Base-by-base conservation (phyloP, 2,797 vertebrate species). In the Tokudaia muenninki region DNA sequence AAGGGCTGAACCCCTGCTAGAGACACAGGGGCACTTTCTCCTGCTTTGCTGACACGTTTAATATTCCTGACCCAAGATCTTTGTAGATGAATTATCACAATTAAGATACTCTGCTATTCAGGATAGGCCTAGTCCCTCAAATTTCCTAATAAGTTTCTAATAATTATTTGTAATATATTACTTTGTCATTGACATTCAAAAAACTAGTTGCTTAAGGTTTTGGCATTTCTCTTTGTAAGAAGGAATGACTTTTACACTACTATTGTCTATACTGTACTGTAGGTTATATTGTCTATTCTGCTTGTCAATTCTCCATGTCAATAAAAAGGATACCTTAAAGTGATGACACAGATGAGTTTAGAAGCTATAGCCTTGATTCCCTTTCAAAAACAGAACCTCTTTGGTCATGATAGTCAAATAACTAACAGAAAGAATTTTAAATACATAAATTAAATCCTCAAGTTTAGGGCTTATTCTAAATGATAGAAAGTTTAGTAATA, bases 51-150 rank as follows among this genome's bases (percentile, higher is more conserved):
- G 86, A 96, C 82, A 91, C 22, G 24, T 50, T n/a, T 67, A 63
- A 37, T 90, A 89, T 92, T 11, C 12, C 17, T n/a, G 6, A 70
- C 59, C 70, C n/a, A 78, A 41, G 81, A 75, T 96, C 52, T 87
- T 95, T 65, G 61, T 57, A 84, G 57, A 94, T 91, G 41, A 95
- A 91, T 94, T 83, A 65, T 95, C 79, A 90, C 72, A 91, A 96
- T 80, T 57, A 92, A 92, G 41, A 19, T 3, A 50, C 22, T 84
- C 9, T n/a, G 1, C 52, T 57, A 94, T 52, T 91, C 26, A 63
- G 83, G 22, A 82, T 82, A 84, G 41, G 44, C 12, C 59, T 57
- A 63, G 21, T 2, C 2, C 3, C 63, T 22, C 77, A 94, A 92
- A 21, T 29, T 97, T 88, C 67, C 55, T 93, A 78, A 94, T 47